Evolutionary conservation across 1,140 invertebrate species (phyloP).

Genomic region (Cheumatopsyche charites): DNA sequence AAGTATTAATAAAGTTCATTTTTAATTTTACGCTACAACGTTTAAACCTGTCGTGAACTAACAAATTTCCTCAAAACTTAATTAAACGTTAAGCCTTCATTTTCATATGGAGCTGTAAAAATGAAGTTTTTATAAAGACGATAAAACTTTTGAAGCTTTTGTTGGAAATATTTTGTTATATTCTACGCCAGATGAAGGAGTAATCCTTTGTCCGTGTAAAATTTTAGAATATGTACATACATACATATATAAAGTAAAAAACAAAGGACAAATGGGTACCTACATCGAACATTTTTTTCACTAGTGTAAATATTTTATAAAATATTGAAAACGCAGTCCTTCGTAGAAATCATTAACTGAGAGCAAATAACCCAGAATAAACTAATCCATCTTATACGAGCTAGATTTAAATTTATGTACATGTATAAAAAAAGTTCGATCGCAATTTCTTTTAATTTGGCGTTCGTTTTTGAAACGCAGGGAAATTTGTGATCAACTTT

Average conservation of each 20-base stretch:
- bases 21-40: no score
- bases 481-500: not conserved
- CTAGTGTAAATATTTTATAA: not conserved
- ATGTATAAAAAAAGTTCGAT: not conserved
- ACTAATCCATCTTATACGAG: constrained; percentile 1
- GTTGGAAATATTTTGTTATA: no score
- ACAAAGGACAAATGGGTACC: no score
- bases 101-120: constrained; percentile 11
- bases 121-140: constrained; percentile 2
- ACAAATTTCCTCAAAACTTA: not conserved
- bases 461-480: not conserved
- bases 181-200: no score
- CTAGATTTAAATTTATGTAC: not conserved
- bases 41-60: no score
- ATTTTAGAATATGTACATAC: no score
- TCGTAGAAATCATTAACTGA: not conserved
- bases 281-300: no score
- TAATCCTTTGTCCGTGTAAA: no score
- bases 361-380: not conserved
- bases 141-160: constrained; percentile 1
- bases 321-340: not conserved
- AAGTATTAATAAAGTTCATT: no score
- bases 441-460: no score
- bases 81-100: constrained; percentile 13
- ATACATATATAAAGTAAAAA: no score